Conservation (phyloP, 2,113 vertebrate genomes). For the Rhabdomys dilectus region DNA sequence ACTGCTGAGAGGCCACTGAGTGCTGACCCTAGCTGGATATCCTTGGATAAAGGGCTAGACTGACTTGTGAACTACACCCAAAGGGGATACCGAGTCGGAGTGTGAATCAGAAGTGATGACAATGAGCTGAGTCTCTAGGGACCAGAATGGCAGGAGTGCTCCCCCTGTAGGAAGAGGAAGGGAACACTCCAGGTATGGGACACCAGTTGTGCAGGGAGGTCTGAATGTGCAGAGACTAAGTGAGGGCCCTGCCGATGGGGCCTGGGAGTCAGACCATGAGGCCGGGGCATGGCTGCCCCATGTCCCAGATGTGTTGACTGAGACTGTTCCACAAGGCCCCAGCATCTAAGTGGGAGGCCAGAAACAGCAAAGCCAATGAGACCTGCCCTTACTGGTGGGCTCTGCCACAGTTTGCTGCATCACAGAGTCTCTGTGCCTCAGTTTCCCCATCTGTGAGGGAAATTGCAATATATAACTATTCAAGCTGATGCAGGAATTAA, state of each 20-base stretch:
- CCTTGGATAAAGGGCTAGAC: not conserved
- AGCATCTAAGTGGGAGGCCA: not conserved
- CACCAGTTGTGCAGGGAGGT: not conserved
- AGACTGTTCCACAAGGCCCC: not conserved
- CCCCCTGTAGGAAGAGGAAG: not conserved
- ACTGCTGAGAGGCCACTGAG: not conserved
- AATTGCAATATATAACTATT: not conserved
- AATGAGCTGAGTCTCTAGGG: not conserved
- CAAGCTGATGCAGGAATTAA: not conserved
- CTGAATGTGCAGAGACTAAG: not conserved
- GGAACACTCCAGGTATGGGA: not conserved
- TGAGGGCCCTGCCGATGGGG: not conserved
- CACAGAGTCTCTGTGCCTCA: not conserved
- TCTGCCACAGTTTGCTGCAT: not conserved
- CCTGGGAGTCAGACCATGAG: rapidly evolving
- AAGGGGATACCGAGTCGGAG: rapidly evolving
- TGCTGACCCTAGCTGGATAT: not conserved
- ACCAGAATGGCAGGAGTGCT: not conserved
- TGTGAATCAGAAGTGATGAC: not conserved
- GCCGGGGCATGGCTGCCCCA: not conserved
- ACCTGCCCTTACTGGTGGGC: not conserved
- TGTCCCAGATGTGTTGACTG: not conserved
- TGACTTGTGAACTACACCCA: not conserved
- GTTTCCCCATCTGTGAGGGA: not conserved
- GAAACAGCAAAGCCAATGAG: not conserved